Percentiles rank a stretch among this genome's conserved stretches.
Evolutionary conservation across 2,888 invertebrate genomes (phyloP).

Genomic region (Amphipoea lucens): DNA sequence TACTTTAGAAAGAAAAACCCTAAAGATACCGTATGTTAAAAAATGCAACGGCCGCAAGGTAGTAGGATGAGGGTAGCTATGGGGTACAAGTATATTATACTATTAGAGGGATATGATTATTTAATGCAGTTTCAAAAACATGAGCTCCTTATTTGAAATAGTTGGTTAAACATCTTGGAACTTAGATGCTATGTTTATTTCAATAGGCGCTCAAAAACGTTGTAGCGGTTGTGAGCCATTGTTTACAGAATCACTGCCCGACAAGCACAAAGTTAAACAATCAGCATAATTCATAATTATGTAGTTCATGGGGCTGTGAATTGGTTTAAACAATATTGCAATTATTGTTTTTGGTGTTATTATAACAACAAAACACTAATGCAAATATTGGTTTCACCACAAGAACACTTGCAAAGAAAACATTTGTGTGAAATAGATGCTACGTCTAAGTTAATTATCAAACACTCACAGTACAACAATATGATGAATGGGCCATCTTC

Average conservation of each 20-base stretch:
- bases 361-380: not conserved
- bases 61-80: not conserved
- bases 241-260: not conserved
- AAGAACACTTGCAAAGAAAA: not conserved
- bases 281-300: not conserved
- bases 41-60: not conserved
- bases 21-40: not conserved
- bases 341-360: slow-evolving; percentile 3
- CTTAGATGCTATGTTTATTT: slow-evolving; percentile 22
- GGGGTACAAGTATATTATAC: too few species aligned
- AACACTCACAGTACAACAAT: not conserved
- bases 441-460: not conserved
- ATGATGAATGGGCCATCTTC: not conserved
- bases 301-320: not conserved
- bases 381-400: not conserved
- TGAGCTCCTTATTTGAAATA: not conserved
- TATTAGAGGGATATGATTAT: not conserved
- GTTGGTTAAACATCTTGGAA: not conserved
- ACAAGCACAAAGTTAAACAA: not conserved
- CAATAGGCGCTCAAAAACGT: slow-evolving; percentile 19
- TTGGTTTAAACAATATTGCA: not conserved
- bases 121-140: not conserved
- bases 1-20: not conserved
- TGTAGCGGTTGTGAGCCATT: not conserved
- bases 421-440: not conserved